Base-by-base conservation (phyloP, 2,888 invertebrate species). In the Gortyna flavago region DNA sequence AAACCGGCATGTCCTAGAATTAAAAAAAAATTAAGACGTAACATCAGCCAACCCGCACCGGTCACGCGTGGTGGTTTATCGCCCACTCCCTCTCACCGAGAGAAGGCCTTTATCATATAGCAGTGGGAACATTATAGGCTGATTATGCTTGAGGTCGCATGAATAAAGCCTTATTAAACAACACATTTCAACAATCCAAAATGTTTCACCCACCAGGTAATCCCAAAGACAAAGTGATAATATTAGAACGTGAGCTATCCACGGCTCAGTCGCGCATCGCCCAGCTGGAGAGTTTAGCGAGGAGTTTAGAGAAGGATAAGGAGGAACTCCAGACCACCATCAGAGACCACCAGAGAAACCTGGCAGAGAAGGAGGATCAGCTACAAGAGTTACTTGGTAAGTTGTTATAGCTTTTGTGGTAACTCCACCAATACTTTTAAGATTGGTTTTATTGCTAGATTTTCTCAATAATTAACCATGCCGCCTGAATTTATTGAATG, bases 251-350 rank as follows among this genome's bases (percentile, higher is more conserved):
- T 5, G 96, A 96, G 89, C 90, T 97, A 13, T 94, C 94, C 0
- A 86, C 91, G 8, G 95, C 95, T 2, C 96, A 95, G 84, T 87
- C 90, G 0, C 94, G 95, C 44, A 90, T 94, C 66, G 95, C 91
- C 0, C 95, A 95, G 95, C 97, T 94, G 92, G 97, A 94, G 85
- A 94, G 80, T 71, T 95, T 90, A 78, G 93, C 93, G 0, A 80
- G 96, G 3, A 95, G 95, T 35, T 92, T 97, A 83, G 97, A 97
- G 89, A 92, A 92, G 1, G 97, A 98, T 81, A 98, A 98, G 89
- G 98, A 98, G 82, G 97, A 97, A 57, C 97, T 98, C 86, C 98
- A 98, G 54, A 97, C 97, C 79, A 95, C 96, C 72, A 91, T 98
- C 48, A 97, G 97, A 61, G 97, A 97, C 75, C 97, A 96, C n/a